Conservation (phyloP, 2,888 invertebrate species). For the Galerucella pusilla region DNA sequence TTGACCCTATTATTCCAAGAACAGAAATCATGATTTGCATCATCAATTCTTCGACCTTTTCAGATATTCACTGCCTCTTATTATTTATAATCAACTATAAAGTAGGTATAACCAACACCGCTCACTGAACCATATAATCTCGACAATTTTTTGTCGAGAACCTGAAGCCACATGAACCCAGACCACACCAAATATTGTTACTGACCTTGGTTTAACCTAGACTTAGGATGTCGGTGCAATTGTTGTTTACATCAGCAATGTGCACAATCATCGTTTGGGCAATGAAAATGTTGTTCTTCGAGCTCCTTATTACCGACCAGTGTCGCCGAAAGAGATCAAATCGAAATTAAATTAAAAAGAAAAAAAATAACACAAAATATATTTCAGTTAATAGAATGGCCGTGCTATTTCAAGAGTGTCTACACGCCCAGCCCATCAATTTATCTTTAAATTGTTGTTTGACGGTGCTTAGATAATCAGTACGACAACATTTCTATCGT, state of each 20-base stretch:
- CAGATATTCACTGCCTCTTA: not conserved
- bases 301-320: conserved; percentile 33
- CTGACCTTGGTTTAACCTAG: conserved; percentile 62
- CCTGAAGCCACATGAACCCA: conserved; percentile 39
- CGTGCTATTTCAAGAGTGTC: too few relatives aligned
- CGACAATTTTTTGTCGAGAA: conserved; percentile 5
- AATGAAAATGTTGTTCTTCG: conserved; percentile 56
- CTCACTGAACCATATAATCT: conserved; percentile 15
- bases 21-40: conserved; percentile 12
- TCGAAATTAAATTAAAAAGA: not conserved
- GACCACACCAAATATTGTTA: conserved; percentile 59
- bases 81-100: conserved; percentile 17
- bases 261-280: conserved; percentile 64
- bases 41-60: conserved; percentile 24
- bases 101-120: conserved; percentile 17
- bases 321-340: conserved; percentile 21
- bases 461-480: not conserved
- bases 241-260: conserved; percentile 63
- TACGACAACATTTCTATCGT: conserved; percentile 5
- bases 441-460: not conserved
- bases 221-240: conserved; percentile 63
- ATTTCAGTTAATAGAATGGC: too few relatives aligned
- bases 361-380: not conserved
- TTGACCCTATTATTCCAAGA: conserved; percentile 24
- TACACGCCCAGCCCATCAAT: not conserved